phyloP scores from a whole-genome alignment of 1,140 invertebrate species.

The Aphis gossypii region DNA sequence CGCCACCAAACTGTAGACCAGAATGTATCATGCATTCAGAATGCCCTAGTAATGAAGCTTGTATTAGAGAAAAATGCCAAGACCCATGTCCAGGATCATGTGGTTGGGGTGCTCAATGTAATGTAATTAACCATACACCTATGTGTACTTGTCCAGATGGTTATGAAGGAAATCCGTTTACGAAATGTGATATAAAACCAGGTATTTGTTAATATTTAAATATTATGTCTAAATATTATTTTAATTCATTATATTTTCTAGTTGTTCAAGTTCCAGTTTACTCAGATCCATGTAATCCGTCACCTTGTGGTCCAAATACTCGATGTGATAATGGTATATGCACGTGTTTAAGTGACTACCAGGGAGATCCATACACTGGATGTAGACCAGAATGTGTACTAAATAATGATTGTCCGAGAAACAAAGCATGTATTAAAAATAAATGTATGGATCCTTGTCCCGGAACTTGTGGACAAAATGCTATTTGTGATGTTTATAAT shows the following conservation, averaged over 20 bases:
- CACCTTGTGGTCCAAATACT: slow-evolving; percentile 74
- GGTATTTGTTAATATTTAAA: slow-evolving; percentile 60
- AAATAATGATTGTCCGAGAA: slow-evolving; percentile 72
- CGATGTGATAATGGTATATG: slow-evolving; percentile 69
- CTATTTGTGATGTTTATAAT: slow-evolving; percentile 74
- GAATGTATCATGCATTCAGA: slow-evolving; percentile 77
- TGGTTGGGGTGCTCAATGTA: slow-evolving; percentile 68
- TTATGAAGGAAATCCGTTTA: slow-evolving; percentile 65
- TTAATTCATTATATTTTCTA: slow-evolving; percentile 59
- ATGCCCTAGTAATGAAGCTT: slow-evolving; percentile 73
- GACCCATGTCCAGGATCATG: slow-evolving; percentile 80
- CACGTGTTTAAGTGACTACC: slow-evolving; percentile 72
- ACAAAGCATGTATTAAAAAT: slow-evolving; percentile 73
- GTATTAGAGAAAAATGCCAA: slow-evolving; percentile 76
- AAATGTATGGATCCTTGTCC: slow-evolving; percentile 77
- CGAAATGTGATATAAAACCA: slow-evolving; percentile 65
- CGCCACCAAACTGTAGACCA: slow-evolving; percentile 78
- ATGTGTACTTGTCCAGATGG: slow-evolving; percentile 66
- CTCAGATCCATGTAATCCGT: slow-evolving; percentile 69
- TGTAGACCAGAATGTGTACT: slow-evolving; percentile 79
- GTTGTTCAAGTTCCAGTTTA: slow-evolving; percentile 62
- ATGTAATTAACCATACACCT: slow-evolving; percentile 64
- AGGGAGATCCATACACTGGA: slow-evolving; percentile 75
- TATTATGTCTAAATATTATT: not conserved
- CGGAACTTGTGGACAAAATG: slow-evolving; percentile 73